Percentiles rank a stretch among this genome's conserved stretches.
Conservation (phyloP, 2,888 invertebrate species). For the Drosophila helvetica region DNA sequence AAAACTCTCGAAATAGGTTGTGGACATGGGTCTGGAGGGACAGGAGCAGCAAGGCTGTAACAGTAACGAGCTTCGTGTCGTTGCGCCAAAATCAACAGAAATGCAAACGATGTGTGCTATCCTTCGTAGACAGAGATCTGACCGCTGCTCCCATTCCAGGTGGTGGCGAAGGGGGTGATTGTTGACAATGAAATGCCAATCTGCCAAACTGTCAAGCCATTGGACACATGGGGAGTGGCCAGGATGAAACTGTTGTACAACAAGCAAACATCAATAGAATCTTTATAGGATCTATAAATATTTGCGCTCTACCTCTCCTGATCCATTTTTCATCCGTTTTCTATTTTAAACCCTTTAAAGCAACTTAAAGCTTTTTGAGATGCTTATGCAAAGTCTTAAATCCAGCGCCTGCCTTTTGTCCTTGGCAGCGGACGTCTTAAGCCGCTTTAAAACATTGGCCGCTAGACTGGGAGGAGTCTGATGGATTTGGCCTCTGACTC, state of each 20-base stretch:
- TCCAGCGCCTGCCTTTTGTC: conserved; percentile 42
- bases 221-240: conserved; percentile 5
- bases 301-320: conserved; percentile 42
- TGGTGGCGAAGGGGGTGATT: conserved; percentile 9
- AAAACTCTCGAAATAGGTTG: conserved; percentile 17
- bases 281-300: conserved; percentile 75
- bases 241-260: conserved; percentile 47
- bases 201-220: conserved; percentile 34
- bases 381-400: conserved; percentile 58
- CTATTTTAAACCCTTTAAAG: conserved; percentile 43
- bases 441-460: conserved; percentile 50
- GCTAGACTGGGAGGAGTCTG: conserved; percentile 39
- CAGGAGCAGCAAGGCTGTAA: conserved; percentile 37
- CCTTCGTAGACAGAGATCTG: conserved; percentile 26
- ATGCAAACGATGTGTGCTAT: conserved; percentile 73
- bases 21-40: conserved; percentile 3
- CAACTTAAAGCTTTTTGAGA: conserved; percentile 11
- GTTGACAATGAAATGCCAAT: conserved; percentile 67
- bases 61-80: conserved; percentile 74
- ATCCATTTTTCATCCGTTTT: conserved; percentile 6
- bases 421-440: conserved; percentile 68
- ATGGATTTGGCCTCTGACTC: conserved; percentile 65
- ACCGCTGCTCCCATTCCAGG: conserved; percentile 29
- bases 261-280: conserved; percentile 71
- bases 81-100: conserved; percentile 75